Conservation (phyloP, 2,797 vertebrate genomes). For the Sebastes umbrosus region DNA sequence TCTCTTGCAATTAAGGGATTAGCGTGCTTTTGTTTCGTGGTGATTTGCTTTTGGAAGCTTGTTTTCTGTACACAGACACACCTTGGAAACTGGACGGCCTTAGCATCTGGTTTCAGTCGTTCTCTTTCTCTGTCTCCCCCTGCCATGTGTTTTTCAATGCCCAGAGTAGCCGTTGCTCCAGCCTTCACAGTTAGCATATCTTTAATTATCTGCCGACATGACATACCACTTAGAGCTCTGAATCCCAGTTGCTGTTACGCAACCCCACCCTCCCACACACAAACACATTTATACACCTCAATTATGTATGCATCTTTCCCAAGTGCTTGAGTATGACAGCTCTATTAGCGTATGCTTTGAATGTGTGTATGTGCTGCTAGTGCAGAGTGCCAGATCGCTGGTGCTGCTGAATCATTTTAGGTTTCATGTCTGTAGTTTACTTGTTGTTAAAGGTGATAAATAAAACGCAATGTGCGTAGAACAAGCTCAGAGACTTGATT, state of each 20-base stretch:
- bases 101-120: not conserved
- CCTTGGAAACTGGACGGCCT: constrained; percentile 14
- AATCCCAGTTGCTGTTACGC: constrained; percentile 60
- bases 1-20: constrained; percentile 49
- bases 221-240: constrained; percentile 65
- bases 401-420: not conserved
- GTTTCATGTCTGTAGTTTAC: not conserved
- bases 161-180: not conserved
- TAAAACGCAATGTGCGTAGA: not conserved
- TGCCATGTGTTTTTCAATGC: not conserved
- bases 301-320: constrained; percentile 68
- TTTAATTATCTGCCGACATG: constrained; percentile 65
- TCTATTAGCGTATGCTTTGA: constrained; percentile 44
- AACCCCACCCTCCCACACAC: constrained; percentile 59
- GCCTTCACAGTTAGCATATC: constrained; percentile 37
- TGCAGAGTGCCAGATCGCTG: constrained; percentile 1
- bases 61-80: constrained; percentile 23
- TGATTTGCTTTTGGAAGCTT: constrained; percentile 26
- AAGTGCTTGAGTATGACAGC: constrained; percentile 53
- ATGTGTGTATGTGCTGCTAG: not conserved
- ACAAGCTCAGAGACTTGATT: not conserved
- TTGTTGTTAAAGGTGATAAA: not conserved
- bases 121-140: not conserved
- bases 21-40: constrained; percentile 7
- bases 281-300: constrained; percentile 68